Base-by-base conservation (phyloP, 2,888 invertebrate genomes). In the Zonitis immaculata region DNA sequence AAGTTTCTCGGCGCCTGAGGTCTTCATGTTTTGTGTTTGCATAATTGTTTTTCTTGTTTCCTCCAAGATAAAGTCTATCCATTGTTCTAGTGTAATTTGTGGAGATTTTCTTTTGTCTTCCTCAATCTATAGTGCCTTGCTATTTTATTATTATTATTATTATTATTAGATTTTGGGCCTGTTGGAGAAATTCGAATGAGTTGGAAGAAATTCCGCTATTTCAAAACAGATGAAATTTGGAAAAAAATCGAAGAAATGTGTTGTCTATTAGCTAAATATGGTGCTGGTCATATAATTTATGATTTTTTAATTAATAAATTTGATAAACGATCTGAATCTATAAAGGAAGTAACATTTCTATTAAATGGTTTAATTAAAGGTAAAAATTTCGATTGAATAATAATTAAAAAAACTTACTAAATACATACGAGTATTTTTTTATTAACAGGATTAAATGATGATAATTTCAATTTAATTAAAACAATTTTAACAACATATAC, bases 131-230 rank as follows among this genome's bases (percentile, higher is more conserved):
- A n/a, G n/a, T n/a, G n/a, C n/a, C n/a, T n/a, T n/a, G n/a, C n/a
- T n/a, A n/a, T n/a, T n/a, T n/a, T n/a, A n/a, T n/a, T n/a, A n/a
- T n/a, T n/a, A n/a, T n/a, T n/a, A n/a, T n/a, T n/a, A n/a, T n/a
- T 18, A 18, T 12, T 32, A 45, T 1, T 62, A 72, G 78, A 78
- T 57, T 70, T 79, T 27, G 75, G 79, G 47, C 67, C 39, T 72
- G 49, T 62, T 64, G 16, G 61, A 69, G 6, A 71, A 76, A 51
- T 59, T 65, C 11, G 72, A 47, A 73, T 78, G 3, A 81, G 83
- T 0, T 90, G 89, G 89, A 82, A 83, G 52, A 75, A 76, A 44
- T 84, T 86, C 54, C 81, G 80, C 49, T 81, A 85, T 72, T 76
- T 88, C 46, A 78, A 78, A 54, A 77, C 79, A 9, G 64, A 71